Evolutionary conservation across 92 coral and sea anemone genomes (phyloP), one percentile per base, ranked within the genome.

Genomic region (Isaurus tuberculatus): DNA sequence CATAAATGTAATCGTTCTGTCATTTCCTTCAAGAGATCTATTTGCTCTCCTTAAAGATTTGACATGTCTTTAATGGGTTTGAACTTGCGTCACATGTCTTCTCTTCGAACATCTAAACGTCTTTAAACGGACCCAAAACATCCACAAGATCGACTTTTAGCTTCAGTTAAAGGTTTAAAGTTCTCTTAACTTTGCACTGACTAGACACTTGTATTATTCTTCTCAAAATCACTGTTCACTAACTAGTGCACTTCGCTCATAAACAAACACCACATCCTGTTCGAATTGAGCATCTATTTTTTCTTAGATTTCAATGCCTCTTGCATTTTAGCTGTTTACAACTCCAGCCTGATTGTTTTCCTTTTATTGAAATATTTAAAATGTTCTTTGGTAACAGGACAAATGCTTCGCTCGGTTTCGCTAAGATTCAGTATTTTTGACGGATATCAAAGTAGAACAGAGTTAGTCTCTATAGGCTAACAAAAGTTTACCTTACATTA

Each of bases 11-110:
- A 58, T 77, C 67, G 70, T 77, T 55, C 82, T 77, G 82, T 77
- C 82, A 77, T 57, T 29, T 37, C 53, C 51, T 77, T 77, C 82
- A 77, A 77, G 82, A 58, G 82, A 58, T 77, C 70, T 77, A 77
- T 77, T 77, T 77, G 82, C 64, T 77, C 82, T 77, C 34, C 68
- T 77, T 65, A 77, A 77, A 77, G 70, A 27, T 60, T 58, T 77
- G 82, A 77, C 82, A 77, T 77, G 70, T 77, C 70, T 60, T 60
- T 77, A 77, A 75, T 77, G 82, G 82, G 60, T 77, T 77, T 77
- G 82, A 67, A 77, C 82, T 27, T 34, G 82, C 70, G 57, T 77
- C 82, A 77, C 34, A 77, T 58, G 68, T 60, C 82, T 77, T 53
- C 32, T 53, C 51, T 58, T 77, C 32, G 51, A 74, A 29, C 64